These are phyloP conservation scores for Diarsia mendica DNA, from an alignment of 2,888 invertebrate genomes.

Conservation along the genomic window DNA sequence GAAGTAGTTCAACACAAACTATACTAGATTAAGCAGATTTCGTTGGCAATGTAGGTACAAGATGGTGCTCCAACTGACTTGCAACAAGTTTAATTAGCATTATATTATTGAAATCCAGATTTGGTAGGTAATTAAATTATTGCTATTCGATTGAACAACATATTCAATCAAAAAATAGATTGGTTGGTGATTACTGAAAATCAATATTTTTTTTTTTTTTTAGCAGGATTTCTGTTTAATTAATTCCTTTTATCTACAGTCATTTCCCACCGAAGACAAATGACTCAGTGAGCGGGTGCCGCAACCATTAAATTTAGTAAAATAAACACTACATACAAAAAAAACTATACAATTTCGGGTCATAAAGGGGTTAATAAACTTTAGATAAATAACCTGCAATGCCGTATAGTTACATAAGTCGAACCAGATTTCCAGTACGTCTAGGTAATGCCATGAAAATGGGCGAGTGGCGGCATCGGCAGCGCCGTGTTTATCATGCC, in stretches of 20 bases:
- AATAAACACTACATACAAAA: not conserved
- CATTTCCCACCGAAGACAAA: not conserved
- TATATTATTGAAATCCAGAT: not conserved
- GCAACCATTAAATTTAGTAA: not conserved
- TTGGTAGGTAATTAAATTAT: not conserved
- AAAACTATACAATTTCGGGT: no score
- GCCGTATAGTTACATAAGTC: conserved; percentile 85
- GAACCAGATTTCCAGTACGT: conserved; percentile 59
- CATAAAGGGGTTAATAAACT: conserved; percentile 28
- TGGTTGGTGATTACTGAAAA: not conserved
- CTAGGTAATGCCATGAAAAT: conserved; percentile 59
- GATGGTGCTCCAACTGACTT: not conserved
- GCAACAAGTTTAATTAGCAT: not conserved
- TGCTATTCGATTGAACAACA: not conserved
- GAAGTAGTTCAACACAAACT: not conserved
- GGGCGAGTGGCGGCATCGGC: conserved; percentile 37
- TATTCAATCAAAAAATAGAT: not conserved
- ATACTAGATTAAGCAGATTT: not conserved
- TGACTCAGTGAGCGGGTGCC: not conserved
- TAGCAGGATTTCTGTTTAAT: no score
- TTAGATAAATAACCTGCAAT: conserved; percentile 79
- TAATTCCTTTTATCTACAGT: not conserved
- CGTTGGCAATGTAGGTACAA: not conserved
- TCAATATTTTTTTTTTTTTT: not conserved
- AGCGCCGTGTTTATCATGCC: conserved; percentile 42